phyloP scores from a whole-genome alignment of 1,140 invertebrate species.

The Heliconius eleuchia region DNA sequence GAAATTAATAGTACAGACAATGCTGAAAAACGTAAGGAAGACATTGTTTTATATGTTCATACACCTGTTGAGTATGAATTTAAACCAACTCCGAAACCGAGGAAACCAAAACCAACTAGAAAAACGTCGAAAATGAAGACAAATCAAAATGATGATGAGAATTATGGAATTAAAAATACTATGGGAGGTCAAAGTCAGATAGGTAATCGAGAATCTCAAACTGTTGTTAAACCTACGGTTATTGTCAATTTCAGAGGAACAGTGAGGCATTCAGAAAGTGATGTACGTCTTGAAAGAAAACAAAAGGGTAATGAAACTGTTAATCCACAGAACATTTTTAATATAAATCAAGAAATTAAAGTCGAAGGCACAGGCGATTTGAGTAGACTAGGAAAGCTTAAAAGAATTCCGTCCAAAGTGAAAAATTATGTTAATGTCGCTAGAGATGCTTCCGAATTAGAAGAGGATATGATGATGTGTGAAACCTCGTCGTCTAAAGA shows the following conservation, averaged over 20 bases:
- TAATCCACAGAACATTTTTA: slow-evolving; percentile 65
- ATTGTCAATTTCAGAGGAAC: slow-evolving; percentile 76
- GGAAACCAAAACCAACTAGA: slow-evolving; percentile 51
- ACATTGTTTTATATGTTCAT: slow-evolving; percentile 61
- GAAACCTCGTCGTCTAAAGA: slow-evolving; percentile 49
- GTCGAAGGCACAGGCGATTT: slow-evolving; percentile 48
- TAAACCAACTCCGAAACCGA: slow-evolving; percentile 53
- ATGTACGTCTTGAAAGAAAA: slow-evolving; percentile 64
- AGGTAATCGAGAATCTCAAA: slow-evolving; percentile 75
- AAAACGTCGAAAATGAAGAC: slow-evolving; percentile 44
- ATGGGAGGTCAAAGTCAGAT: slow-evolving; percentile 76
- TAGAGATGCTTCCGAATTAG: slow-evolving; percentile 33
- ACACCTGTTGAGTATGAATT: slow-evolving; percentile 45
- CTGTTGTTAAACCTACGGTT: slow-evolving; percentile 76
- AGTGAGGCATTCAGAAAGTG: slow-evolving; percentile 66
- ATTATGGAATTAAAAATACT: slow-evolving; percentile 53
- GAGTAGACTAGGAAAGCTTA: neutral
- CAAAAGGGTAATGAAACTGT: slow-evolving; percentile 50
- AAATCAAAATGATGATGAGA: slow-evolving; percentile 49
- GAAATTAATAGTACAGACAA: slow-evolving; percentile 38
- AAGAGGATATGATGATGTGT: slow-evolving; percentile 66
- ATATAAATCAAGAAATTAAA: slow-evolving; percentile 77
- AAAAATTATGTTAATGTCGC: neutral
- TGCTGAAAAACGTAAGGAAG: slow-evolving; percentile 49
- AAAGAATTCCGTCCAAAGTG: neutral